Evolutionary conservation across 2,113 vertebrate genomes (phyloP).

Genomic region (Pelecanus crispus): DNA sequence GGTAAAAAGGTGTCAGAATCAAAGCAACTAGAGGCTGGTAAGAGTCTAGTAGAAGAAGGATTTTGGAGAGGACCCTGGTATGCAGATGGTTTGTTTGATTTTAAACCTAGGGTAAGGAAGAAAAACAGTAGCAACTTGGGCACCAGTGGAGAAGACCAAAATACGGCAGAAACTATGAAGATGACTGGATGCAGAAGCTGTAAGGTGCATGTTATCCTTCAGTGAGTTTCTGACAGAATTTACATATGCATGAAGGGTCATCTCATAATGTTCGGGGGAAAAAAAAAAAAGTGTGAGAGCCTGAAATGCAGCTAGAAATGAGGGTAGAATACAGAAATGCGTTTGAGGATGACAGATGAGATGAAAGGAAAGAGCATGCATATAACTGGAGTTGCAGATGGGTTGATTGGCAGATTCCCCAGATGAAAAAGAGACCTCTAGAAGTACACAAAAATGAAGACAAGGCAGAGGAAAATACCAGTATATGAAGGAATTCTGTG

Average conservation of each 20-base stretch:
- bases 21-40: not conserved
- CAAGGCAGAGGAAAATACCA: not conserved
- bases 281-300: not conserved
- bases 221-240: constrained; percentile 63
- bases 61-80: constrained; percentile 6
- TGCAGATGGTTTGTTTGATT: constrained; percentile 14
- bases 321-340: constrained; percentile 14
- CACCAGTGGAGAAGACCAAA: constrained; percentile 8
- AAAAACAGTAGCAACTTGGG: not conserved
- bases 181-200: constrained; percentile 27
- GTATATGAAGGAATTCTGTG: not conserved
- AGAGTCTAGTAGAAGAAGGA: not conserved
- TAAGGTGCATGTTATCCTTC: constrained; percentile 50
- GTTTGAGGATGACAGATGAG: constrained; percentile 28
- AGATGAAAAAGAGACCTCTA: constrained; percentile 24
- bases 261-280: constrained; percentile 22
- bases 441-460: constrained; percentile 20
- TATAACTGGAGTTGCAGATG: constrained; percentile 22
- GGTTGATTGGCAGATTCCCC: constrained; percentile 45
- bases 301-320: constrained; percentile 45
- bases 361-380: constrained; percentile 31
- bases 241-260: constrained; percentile 60
- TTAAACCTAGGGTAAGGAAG: not conserved
- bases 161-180: constrained; percentile 15
- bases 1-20: constrained; percentile 59